Conservation (phyloP, 2,797 vertebrate species). For the Holocentrus rufus region DNA sequence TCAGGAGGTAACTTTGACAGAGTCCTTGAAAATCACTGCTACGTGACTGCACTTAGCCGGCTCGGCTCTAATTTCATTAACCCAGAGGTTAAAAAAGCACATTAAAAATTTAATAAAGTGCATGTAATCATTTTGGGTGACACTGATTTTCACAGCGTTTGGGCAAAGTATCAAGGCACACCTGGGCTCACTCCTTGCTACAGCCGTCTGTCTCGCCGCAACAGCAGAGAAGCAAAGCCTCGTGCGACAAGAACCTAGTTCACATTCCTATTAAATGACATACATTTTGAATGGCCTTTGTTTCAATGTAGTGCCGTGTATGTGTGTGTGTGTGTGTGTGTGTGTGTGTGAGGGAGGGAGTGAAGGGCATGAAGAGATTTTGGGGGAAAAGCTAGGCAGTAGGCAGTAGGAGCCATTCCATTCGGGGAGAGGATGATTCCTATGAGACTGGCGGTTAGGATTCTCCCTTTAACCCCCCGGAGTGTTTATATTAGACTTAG, state of each 20-base stretch:
- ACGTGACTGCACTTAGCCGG: conserved; percentile 19
- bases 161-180: not conserved
- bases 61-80: conserved; percentile 32
- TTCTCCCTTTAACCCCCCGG: too few species aligned
- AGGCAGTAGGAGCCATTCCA: too few species aligned
- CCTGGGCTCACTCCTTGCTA: not conserved
- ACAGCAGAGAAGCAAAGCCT: not conserved
- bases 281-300: not conserved
- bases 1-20: conserved; percentile 46
- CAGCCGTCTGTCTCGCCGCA: not conserved
- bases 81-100: conserved; percentile 40
- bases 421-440: too few species aligned
- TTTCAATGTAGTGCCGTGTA: too few species aligned
- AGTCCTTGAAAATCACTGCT: conserved; percentile 51
- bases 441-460: too few species aligned
- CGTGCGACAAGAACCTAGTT: too few species aligned
- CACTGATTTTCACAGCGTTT: not conserved
- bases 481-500: too few species aligned
- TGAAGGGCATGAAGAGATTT: not conserved
- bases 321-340: too few species aligned
- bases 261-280: too few species aligned
- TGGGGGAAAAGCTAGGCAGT: too few species aligned
- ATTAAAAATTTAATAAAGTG: conserved; percentile 19
- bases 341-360: not conserved
- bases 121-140: not conserved